Percentiles rank a stretch among this genome's conserved stretches.
These are phyloP conservation scores for Amazona vittata DNA, from an alignment of 2,113 vertebrate genomes.

Conservation along the genomic window DNA sequence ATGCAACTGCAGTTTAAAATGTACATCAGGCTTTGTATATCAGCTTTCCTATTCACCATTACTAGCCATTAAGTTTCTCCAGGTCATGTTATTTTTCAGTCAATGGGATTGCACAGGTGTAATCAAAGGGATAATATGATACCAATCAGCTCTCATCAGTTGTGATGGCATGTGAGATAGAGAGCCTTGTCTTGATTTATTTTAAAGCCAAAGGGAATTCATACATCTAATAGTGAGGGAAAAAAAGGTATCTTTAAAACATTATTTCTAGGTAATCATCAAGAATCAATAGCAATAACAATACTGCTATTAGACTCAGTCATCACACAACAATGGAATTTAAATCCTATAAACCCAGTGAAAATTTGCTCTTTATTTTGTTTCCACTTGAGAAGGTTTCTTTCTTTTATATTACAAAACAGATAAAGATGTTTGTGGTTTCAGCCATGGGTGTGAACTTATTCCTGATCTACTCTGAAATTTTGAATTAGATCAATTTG, in stretches of 20 bases:
- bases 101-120: neutral
- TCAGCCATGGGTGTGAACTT: neutral
- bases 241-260: neutral
- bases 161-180: neutral
- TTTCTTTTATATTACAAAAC: neutral
- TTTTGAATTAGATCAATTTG: neutral
- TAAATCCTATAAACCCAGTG: neutral
- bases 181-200: neutral
- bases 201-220: neutral
- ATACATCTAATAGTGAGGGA: neutral
- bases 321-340: neutral
- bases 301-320: neutral
- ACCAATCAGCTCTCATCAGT: neutral
- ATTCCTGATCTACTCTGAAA: neutral
- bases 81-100: neutral
- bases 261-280: neutral
- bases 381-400: neutral
- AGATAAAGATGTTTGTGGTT: neutral
- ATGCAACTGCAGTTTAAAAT: neutral
- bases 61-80: neutral
- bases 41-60: neutral
- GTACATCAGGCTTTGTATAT: neutral
- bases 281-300: neutral
- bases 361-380: neutral
- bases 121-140: neutral